Conservation (phyloP, 2,797 vertebrate species). For the Onychomys torridus region DNA sequence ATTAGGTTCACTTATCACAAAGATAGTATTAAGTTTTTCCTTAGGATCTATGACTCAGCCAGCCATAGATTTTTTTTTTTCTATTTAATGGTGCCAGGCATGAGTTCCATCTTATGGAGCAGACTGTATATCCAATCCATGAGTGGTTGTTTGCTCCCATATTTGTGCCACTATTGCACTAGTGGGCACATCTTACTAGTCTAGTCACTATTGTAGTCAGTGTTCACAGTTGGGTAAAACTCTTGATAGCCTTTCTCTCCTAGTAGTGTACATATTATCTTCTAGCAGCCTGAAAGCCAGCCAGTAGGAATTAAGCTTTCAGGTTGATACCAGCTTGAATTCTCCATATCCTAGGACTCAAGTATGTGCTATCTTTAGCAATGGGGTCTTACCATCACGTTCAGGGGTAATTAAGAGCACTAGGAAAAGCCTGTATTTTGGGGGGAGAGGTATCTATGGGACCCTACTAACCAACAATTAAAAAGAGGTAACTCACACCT, state of each 20-base stretch:
- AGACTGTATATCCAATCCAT: not conserved
- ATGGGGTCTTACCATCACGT: not conserved
- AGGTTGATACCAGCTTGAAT: not conserved
- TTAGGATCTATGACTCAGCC: not conserved
- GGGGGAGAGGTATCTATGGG: not conserved
- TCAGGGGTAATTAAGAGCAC: not conserved
- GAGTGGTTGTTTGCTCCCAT: not conserved
- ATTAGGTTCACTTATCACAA: not conserved
- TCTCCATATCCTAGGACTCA: not conserved
- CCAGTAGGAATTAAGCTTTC: not conserved
- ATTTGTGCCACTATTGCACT: not conserved
- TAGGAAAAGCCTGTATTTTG: not conserved
- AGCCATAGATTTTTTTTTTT: not conserved
- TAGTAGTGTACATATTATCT: not conserved
- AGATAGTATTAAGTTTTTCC: not conserved
- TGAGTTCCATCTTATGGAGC: not conserved
- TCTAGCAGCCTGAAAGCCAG: not conserved
- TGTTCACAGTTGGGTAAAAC: not conserved
- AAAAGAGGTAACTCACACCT: not conserved
- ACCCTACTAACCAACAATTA: not conserved
- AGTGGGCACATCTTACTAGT: not conserved
- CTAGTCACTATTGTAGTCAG: not conserved
- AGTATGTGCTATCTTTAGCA: not conserved
- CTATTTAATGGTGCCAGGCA: not conserved
- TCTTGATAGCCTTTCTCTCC: not conserved